phyloP scores from a whole-genome alignment of 2,113 vertebrate genomes.

The Rafetus swinhoei region DNA sequence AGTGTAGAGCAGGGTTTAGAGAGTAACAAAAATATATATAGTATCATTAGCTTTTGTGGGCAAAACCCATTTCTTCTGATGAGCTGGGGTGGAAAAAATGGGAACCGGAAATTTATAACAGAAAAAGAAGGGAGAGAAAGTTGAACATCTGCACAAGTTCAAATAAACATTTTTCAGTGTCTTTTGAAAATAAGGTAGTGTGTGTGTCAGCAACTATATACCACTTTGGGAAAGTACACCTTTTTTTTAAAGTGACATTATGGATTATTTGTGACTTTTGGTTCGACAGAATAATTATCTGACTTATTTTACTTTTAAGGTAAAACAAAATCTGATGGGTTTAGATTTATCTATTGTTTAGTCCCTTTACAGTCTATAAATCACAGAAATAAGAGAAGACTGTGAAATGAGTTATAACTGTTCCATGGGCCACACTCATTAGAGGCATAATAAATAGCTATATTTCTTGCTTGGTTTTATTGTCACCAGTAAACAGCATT shows the following conservation, averaged over 20 bases:
- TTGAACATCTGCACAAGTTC: not conserved
- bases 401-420: not conserved
- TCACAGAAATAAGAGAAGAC: not conserved
- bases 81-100: too few relatives aligned
- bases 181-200: not conserved
- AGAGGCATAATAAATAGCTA: not conserved
- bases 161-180: not conserved
- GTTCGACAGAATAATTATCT: not conserved
- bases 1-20: too few relatives aligned
- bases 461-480: not conserved
- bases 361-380: not conserved
- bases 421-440: rapidly evolving
- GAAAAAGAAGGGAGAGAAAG: too few relatives aligned
- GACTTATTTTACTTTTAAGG: not conserved
- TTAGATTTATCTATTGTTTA: not conserved
- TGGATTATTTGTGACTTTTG: not conserved
- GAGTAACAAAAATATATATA: too few relatives aligned
- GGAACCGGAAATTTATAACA: too few relatives aligned
- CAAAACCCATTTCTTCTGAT: too few relatives aligned
- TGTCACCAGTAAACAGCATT: not conserved
- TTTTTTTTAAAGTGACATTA: not conserved
- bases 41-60: too few relatives aligned
- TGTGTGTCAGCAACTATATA: not conserved
- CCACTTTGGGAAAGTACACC: not conserved
- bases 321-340: not conserved